A percentile compares a stretch with the other conserved stretches of the same genome.
These are phyloP conservation scores for Beroe ovata DNA, from an alignment of 37 sponge, comb jelly and placozoan species.

Conservation along the genomic window DNA sequence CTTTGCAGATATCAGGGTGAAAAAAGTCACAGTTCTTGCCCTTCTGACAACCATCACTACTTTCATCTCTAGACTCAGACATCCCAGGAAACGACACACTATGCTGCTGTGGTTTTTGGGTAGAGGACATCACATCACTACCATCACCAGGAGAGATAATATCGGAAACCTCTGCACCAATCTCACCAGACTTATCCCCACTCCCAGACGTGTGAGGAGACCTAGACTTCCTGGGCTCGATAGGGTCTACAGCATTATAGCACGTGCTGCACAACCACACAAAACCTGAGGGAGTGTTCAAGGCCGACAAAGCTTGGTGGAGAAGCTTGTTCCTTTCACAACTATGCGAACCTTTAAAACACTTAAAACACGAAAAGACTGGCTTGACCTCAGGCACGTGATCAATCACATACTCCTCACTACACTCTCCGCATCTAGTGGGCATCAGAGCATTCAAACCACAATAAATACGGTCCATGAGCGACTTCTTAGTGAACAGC, in stretches of 20 bases:
- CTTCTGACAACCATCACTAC: conserved; percentile 1
- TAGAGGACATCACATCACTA: neutral
- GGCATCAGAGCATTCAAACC: conserved; percentile 12
- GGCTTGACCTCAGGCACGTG: neutral
- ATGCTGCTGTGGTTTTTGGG: neutral
- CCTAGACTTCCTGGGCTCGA: conserved; percentile 1
- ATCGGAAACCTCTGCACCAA: neutral
- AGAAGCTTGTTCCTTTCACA: neutral
- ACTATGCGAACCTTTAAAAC: neutral
- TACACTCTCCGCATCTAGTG: neutral
- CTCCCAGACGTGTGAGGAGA: neutral
- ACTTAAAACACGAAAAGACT: conserved; percentile 3
- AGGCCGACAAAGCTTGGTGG: conserved; percentile 7
- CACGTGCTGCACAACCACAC: neutral
- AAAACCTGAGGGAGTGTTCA: too few relatives aligned
- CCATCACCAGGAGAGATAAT: neutral
- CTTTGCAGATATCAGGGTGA: neutral
- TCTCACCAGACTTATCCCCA: conserved; percentile 7
- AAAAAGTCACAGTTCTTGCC: neutral
- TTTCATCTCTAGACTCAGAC: conserved; percentile 5
- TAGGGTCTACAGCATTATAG: neutral
- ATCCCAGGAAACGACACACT: conserved; percentile 6
- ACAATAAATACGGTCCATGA: conserved; percentile 11
- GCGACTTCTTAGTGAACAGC: conserved; percentile 1
- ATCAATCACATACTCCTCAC: neutral